Evolutionary conservation across 2,113 vertebrate species (phyloP).

Genomic region (Oceanites oceanicus): DNA sequence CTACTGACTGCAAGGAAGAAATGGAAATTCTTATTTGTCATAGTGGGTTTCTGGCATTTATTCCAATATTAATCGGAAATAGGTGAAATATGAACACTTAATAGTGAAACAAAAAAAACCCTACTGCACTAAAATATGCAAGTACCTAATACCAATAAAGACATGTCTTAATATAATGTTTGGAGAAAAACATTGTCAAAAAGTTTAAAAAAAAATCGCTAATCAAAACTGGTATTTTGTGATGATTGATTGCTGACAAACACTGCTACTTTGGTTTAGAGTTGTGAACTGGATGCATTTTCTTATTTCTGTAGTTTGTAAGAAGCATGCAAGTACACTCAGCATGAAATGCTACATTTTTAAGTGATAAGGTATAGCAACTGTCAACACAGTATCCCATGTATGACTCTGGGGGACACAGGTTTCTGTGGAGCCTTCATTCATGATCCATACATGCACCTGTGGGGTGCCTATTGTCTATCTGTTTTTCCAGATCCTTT

Average conservation of each 20-base stretch:
- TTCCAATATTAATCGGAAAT: not conserved
- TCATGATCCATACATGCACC: not conserved
- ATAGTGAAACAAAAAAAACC: not conserved
- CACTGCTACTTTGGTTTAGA: not conserved
- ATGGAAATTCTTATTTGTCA: not conserved
- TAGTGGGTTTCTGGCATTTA: not conserved
- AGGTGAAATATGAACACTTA: not conserved
- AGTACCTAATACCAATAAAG: not conserved
- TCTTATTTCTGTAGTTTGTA: not conserved
- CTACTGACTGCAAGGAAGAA: not conserved
- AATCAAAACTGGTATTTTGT: not conserved
- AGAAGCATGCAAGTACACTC: not conserved
- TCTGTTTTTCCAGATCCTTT: not conserved
- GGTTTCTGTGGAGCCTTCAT: not conserved
- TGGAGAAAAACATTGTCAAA: not conserved
- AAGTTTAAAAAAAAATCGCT: not conserved
- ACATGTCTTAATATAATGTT: not conserved
- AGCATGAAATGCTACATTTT: not conserved
- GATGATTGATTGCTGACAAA: not conserved
- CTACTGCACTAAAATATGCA: not conserved
- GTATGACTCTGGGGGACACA: fast-evolving
- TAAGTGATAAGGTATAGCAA: not conserved
- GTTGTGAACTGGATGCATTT: not conserved
- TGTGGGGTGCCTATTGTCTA: fast-evolving
- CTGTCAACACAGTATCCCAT: not conserved